Conservation (phyloP, 2,888 invertebrate genomes). For the Hirtodrosophila duncani region DNA sequence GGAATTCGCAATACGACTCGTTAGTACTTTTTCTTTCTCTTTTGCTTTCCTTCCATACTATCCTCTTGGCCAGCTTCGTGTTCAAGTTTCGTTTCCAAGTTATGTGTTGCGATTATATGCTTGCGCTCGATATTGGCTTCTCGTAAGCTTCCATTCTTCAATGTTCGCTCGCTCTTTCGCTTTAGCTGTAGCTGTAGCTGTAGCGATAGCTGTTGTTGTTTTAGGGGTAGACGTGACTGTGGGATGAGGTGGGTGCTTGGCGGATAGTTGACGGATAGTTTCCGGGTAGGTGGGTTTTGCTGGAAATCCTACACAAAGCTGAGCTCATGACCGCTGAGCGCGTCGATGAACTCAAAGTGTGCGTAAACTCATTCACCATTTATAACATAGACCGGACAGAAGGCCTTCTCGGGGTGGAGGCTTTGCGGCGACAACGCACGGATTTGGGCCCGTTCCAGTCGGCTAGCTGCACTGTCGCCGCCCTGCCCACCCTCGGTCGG, state of each 20-base stretch:
- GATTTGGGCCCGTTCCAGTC: constrained; percentile 35
- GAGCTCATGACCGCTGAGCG: constrained; percentile 71
- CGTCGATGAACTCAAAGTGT: constrained; percentile 76
- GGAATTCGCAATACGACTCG: too few species aligned
- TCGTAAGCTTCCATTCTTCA: too few species aligned
- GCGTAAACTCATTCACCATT: constrained; percentile 77
- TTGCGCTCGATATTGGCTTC: too few species aligned
- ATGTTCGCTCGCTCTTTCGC: too few species aligned
- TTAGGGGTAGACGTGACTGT: constrained; percentile 22
- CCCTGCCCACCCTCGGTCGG: constrained; percentile 31
- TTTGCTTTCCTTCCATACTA: too few species aligned
- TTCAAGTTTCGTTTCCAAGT: too few species aligned
- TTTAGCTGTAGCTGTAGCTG: too few species aligned
- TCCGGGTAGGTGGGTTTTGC: constrained; percentile 13
- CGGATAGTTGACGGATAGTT: not conserved
- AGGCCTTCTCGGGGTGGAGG: constrained; percentile 66
- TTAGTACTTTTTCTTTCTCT: too few species aligned
- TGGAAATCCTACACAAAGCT: constrained; percentile 59
- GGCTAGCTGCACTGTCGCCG: constrained; percentile 46
- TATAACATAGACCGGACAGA: constrained; percentile 75
- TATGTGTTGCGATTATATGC: too few species aligned
- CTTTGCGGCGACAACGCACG: constrained; percentile 66
- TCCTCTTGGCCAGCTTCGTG: too few species aligned
- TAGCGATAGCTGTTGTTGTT: constrained; percentile 29
- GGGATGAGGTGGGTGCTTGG: constrained; percentile 7